Evolutionary conservation across 2,113 vertebrate species (phyloP).

Genomic region (Sylvia atricapilla): DNA sequence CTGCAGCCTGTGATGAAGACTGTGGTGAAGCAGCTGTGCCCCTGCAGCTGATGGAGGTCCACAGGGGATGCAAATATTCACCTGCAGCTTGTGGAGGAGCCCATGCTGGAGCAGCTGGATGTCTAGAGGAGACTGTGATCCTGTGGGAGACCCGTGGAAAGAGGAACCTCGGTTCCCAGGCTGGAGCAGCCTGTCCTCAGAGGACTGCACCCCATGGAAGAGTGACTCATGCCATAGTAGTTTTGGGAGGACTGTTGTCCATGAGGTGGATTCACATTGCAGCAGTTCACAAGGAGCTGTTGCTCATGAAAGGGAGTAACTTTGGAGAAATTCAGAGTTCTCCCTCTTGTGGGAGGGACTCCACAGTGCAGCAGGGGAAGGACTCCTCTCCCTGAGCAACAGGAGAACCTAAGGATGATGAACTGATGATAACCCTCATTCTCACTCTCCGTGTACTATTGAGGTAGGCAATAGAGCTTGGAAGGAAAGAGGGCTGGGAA

Average conservation of each 20-base stretch:
- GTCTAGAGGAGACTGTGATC: background rate
- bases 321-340: background rate
- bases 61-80: background rate
- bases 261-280: background rate
- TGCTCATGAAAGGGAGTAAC: background rate
- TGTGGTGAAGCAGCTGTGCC: background rate
- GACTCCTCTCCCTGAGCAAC: background rate
- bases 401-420: background rate
- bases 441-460: background rate
- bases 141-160: accelerated
- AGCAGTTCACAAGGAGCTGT: background rate
- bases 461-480: background rate
- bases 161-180: background rate
- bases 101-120: accelerated
- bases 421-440: background rate
- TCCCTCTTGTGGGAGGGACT: background rate
- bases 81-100: accelerated
- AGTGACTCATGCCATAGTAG: accelerated
- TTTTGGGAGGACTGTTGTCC: background rate
- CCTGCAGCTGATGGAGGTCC: background rate
- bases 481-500: background rate
- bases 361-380: accelerated
- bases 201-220: background rate
- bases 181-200: background rate
- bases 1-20: background rate